phyloP scores from a whole-genome alignment of 2,797 vertebrate species.

The Cossypha dichroa region DNA sequence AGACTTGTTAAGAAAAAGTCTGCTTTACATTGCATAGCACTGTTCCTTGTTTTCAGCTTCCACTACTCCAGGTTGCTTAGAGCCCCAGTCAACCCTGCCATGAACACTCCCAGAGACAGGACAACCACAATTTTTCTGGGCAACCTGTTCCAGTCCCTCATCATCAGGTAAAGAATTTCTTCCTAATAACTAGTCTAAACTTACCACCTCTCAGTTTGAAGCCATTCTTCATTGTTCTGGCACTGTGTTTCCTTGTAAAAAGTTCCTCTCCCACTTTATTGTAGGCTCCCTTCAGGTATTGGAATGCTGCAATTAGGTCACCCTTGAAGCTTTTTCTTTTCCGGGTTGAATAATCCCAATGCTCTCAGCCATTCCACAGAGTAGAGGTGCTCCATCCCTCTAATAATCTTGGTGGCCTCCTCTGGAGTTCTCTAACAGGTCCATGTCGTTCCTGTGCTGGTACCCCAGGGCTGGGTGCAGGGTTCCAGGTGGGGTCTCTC shows the following conservation, averaged over 20 bases:
- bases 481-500: accelerated
- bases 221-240: neutral
- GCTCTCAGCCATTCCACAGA: neutral
- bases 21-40: neutral
- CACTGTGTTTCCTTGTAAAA: neutral
- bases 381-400: neutral
- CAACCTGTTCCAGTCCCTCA: neutral
- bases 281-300: neutral
- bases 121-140: neutral
- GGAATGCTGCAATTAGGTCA: neutral
- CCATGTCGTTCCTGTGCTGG: accelerated
- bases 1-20: neutral
- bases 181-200: neutral
- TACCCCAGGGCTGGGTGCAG: neutral
- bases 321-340: neutral
- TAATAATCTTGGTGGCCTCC: neutral
- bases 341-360: neutral
- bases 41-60: neutral
- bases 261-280: neutral
- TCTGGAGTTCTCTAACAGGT: neutral
- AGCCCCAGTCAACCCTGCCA: neutral
- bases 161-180: neutral
- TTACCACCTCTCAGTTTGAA: neutral
- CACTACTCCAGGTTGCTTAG: neutral
- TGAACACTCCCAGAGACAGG: neutral